phyloP scores from a whole-genome alignment of 2,888 invertebrate genomes.

The Drosophila bunnanda region DNA sequence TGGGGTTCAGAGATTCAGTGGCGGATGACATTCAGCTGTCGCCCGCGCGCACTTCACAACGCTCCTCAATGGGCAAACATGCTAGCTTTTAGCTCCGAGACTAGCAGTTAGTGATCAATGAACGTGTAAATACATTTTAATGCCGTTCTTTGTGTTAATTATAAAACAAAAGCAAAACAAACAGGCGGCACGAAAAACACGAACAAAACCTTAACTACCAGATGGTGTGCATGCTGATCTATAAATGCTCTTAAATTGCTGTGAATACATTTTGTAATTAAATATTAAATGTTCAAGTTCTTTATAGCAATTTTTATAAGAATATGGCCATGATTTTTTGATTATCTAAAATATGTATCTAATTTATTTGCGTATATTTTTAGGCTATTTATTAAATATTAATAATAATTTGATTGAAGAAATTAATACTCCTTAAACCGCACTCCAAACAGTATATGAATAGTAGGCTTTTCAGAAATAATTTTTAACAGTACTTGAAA shows the following conservation, averaged over 20 bases:
- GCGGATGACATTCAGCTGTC: slow-evolving; percentile 64
- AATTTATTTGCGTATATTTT: neutral
- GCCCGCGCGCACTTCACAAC: slow-evolving; percentile 45
- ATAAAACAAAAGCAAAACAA: slow-evolving; percentile 42
- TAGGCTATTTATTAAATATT: neutral
- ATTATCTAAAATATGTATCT: neutral
- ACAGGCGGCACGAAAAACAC: slow-evolving; percentile 23
- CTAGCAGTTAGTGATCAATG: slow-evolving; percentile 55
- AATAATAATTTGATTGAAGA: too few species aligned
- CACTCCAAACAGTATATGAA: too few species aligned
- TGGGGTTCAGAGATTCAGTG: slow-evolving; percentile 47
- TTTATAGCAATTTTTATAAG: neutral
- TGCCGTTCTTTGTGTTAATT: slow-evolving; percentile 42
- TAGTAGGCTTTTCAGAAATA: neutral
- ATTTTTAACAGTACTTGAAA: neutral
- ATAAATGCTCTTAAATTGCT: slow-evolving; percentile 13
- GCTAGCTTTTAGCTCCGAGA: slow-evolving; percentile 32
- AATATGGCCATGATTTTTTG: neutral
- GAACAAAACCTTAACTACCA: neutral
- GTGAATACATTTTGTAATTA: neutral
- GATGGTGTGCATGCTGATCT: neutral
- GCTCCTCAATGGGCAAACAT: slow-evolving; percentile 29
- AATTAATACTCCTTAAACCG: too few species aligned
- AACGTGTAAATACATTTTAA: slow-evolving; percentile 76
- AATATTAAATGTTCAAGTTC: neutral